Evolutionary conservation across 2,113 vertebrate genomes (phyloP).

Genomic region (Perognathus longimembris): DNA sequence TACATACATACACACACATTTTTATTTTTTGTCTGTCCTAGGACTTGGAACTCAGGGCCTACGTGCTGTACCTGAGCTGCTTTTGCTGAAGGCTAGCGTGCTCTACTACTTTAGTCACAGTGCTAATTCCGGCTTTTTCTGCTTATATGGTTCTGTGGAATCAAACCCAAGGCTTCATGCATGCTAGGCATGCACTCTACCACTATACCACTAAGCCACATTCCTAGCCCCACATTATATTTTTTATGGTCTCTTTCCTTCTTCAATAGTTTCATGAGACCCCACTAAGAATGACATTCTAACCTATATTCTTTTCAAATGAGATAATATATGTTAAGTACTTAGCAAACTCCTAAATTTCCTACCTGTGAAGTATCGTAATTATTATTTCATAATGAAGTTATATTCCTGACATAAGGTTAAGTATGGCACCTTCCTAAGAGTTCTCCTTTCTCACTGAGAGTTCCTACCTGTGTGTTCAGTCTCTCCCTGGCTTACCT

Average conservation of each 20-base stretch:
- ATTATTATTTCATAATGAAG: not conserved
- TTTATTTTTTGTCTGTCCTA: too few species aligned
- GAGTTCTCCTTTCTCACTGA: not conserved
- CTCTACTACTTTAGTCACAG: too few species aligned
- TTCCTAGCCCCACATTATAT: not conserved
- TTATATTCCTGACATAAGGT: not conserved
- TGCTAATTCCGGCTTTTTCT: too few species aligned
- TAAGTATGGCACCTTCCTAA: not conserved
- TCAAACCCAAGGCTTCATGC: too few species aligned
- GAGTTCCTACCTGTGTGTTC: not conserved
- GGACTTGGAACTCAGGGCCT: too few species aligned
- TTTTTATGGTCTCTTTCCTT: not conserved
- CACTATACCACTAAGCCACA: too few species aligned
- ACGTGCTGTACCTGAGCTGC: too few species aligned
- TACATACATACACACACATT: too few species aligned
- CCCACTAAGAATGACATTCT: not conserved
- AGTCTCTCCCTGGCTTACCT: constrained; percentile 87
- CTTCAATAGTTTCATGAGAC: not conserved
- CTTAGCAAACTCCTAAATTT: constrained; percentile 13
- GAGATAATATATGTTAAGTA: not conserved
- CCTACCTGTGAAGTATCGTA: not conserved
- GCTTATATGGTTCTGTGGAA: too few species aligned
- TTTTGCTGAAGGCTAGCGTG: too few species aligned
- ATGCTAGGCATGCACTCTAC: too few species aligned
- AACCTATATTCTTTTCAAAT: not conserved